Base-by-base conservation (phyloP, 2,113 vertebrate species). In the Hydrochoerus hydrochaeris region DNA sequence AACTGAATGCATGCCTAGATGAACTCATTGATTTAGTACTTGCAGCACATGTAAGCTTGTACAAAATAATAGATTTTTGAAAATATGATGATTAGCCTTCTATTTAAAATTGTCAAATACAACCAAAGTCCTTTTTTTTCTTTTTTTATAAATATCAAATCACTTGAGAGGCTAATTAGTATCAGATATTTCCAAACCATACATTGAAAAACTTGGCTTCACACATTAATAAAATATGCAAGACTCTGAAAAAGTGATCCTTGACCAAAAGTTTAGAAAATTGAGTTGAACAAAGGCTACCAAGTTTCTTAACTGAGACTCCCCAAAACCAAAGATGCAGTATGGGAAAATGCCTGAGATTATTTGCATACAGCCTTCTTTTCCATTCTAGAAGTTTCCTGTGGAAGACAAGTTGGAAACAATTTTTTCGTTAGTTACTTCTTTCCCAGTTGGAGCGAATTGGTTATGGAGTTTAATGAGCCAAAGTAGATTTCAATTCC, bases 61-160 rank as follows among this genome's bases (percentile, higher is more conserved):
- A 73, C 26, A 35, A 73, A 71, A 63, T 63, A 91, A 67, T 14
- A 3, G 7, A 88, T 89, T 85, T 62, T 65, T 62, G 83, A 94
- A 93, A 73, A 93, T 44, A 7, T n/a, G 83, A 57, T 44, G 44
- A 78, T 77, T 63, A 52, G 52, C 41, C 12, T 86, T 85, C 14
- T 80, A 88, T 35, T 95, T 30, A 80, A 75, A 91, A 10, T 13
- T 92, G 4, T 69, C 44, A 84, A 71, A 41, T 94, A 73, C 20
- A 82, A 63, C 19, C 26, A 88, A 86, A 85, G 1, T 52, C 2
- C 26, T 60, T 8, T 91, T 4, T 85, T 94, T 77, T 22, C 3
- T 46, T 57, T 82, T 88, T 78, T 88, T 80, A n/a, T 57, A 89
- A 91, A 84, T 88, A 90, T 62, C 4, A 93, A 89, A 93, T 80